Conservation (phyloP, 1,140 invertebrate species). For the Callitettix versicolor region DNA sequence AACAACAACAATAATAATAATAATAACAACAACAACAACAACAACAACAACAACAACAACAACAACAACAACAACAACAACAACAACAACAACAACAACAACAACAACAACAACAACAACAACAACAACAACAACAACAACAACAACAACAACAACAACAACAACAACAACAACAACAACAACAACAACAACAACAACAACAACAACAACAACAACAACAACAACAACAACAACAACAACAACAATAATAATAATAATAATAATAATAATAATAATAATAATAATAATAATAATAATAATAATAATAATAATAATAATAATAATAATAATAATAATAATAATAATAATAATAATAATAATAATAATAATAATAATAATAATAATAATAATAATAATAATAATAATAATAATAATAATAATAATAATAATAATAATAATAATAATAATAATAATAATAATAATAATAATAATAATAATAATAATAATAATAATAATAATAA, state of each 20-base stretch:
- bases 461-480: no score
- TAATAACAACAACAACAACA: neutral
- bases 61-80: neutral
- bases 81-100: neutral
- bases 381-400: no score
- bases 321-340: no score
- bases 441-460: no score
- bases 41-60: neutral
- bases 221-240: neutral
- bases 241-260: neutral
- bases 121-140: neutral
- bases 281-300: neutral
- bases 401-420: no score
- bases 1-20: neutral
- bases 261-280: neutral
- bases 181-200: neutral
- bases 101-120: neutral
- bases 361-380: no score
- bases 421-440: no score
- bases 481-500: no score
- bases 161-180: neutral
- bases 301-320: no score
- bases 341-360: no score
- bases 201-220: neutral
- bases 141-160: neutral